Base-by-base conservation (phyloP, 2,797 vertebrate genomes). In the Silurus aristotelis region DNA sequence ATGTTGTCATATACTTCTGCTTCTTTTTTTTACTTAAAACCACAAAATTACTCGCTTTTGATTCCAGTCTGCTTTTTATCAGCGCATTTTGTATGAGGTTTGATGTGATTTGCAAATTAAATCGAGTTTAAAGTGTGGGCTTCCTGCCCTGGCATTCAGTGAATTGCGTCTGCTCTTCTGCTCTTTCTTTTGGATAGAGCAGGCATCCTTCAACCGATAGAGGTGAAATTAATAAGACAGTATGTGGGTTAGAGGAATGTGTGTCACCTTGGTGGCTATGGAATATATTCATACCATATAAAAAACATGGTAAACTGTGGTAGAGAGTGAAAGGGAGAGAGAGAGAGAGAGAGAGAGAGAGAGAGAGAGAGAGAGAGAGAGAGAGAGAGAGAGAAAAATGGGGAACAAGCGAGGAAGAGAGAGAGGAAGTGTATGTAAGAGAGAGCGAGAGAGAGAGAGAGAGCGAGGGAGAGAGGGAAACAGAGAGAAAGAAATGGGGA, bases 401-500 rank as follows among this genome's bases (percentile, higher is more conserved):
- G 27, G 3, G 68, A 17, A n/a, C 15, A 22, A 19, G 5, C 9
- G 22, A 31, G 46, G 15, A 70, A 27, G 64, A 31, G n/a, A 66
- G n/a, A 66, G 10, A 14, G 27, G 14, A 22, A 68, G n/a, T 27
- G 46, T 7, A 5, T 31, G 9, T 60, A 52, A 27, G 48, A 14
- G 8, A 72, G 19, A 46, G n/a, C 82, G 86, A 84, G 89, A 83
- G 43, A 83, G 43, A 55, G 31, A 38, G 31, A 2, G 31, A 38
- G 31, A 4, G 38, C 4, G 38, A 38, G 38, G 38, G 13, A n/a
- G 7, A 15, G 8, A 25, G 38, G 13, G 3, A 55, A 5, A 13
- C 1, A 55, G 6, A 46, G 7, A 17, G n/a, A 27, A 9, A 66
- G 19, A 66, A 14, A 64, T 6, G 6, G 92, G 87, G 84, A 91